A percentile compares a stretch with the other conserved stretches of the same genome.
Conservation (phyloP, 2,888 invertebrate species). For the Tetragnatha montana region DNA sequence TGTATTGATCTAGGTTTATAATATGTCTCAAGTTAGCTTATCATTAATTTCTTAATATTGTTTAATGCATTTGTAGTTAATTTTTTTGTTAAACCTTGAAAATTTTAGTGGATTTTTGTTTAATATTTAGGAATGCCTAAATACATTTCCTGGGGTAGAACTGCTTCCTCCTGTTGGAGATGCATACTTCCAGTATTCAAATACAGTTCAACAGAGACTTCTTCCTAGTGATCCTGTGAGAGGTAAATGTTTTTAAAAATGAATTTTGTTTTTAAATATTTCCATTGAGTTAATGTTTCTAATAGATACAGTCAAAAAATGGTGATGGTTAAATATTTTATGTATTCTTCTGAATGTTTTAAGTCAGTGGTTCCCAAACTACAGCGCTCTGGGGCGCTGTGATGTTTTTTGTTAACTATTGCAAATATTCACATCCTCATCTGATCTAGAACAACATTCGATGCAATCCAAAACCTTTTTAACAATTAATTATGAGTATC, state of each 20-base stretch:
- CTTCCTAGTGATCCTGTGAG: conserved; percentile 63
- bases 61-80: not conserved
- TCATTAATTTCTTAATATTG: not conserved
- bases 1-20: not conserved
- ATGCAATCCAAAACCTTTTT: no score
- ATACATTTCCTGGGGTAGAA: conserved; percentile 63
- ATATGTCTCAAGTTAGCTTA: not conserved
- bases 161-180: conserved; percentile 67
- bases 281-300: no score
- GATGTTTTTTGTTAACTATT: no score
- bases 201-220: conserved; percentile 67
- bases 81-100: not conserved
- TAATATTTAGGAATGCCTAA: conserved; percentile 62
- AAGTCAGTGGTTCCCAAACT: no score
- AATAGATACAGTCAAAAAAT: no score
- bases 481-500: no score
- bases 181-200: conserved; percentile 68
- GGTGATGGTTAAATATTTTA: no score
- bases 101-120: not conserved
- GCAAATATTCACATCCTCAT: no score
- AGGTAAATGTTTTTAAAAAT: conserved; percentile 32
- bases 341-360: no score
- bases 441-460: no score
- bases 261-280: not conserved
- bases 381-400: no score